These are phyloP conservation scores for Bujurquina vittata DNA, from an alignment of 2,113 vertebrate genomes.

Conservation along the genomic window DNA sequence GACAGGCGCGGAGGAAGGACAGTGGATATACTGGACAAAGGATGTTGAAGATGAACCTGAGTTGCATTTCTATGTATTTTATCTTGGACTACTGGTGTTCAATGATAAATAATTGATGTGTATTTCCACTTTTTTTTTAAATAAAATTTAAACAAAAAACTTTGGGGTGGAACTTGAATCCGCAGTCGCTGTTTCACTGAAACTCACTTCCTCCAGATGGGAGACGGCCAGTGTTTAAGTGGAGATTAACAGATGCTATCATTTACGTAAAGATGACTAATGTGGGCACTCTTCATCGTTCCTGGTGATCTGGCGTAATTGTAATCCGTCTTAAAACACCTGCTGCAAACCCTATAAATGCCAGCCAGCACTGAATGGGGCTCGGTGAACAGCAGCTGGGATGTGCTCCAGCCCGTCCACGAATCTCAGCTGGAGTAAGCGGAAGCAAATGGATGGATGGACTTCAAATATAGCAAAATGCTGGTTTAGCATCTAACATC, in stretches of 20 bases:
- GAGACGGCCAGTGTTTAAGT: background rate
- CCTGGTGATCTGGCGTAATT: background rate
- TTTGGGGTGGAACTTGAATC: background rate
- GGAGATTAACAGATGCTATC: too few species aligned
- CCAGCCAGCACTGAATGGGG: background rate
- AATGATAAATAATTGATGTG: background rate
- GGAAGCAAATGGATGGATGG: too few species aligned
- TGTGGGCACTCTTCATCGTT: background rate
- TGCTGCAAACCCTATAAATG: slow-evolving; percentile 35
- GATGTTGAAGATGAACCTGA: background rate
- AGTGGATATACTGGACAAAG: background rate
- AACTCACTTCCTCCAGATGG: background rate
- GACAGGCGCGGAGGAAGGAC: background rate
- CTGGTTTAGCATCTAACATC: too few species aligned
- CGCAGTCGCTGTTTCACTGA: background rate
- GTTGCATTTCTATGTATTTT: background rate
- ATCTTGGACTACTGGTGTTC: background rate
- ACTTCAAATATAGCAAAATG: slow-evolving; percentile 18
- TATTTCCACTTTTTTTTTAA: too few species aligned
- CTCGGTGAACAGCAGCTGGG: background rate
- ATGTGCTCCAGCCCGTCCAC: too few species aligned
- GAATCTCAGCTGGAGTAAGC: too few species aligned
- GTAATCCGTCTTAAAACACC: background rate
- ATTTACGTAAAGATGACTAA: background rate
- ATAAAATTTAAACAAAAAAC: too few species aligned